phyloP scores from a whole-genome alignment of 2,888 invertebrate species.

The Eupithecia vulgata region DNA sequence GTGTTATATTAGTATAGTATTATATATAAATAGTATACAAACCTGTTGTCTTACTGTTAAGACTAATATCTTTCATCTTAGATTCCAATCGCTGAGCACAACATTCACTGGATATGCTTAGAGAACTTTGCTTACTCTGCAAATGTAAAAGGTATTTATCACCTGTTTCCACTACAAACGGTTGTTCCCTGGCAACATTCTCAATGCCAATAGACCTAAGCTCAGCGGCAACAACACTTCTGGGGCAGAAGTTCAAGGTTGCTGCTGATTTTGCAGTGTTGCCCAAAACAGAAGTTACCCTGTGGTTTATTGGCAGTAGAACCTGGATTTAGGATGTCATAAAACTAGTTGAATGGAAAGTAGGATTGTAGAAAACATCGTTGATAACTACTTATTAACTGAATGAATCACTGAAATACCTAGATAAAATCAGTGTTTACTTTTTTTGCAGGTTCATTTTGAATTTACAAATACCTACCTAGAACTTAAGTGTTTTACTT shows the following conservation, averaged over 20 bases:
- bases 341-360: conserved; percentile 73
- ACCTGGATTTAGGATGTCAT: conserved; percentile 55
- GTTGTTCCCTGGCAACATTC: conserved; percentile 69
- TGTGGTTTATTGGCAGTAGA: conserved; percentile 19
- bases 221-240: conserved; percentile 69
- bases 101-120: conserved; percentile 70
- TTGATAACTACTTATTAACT: conserved; percentile 66
- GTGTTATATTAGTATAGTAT: too few relatives aligned
- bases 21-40: too few relatives aligned
- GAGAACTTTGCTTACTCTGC: conserved; percentile 78
- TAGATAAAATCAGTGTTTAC: conserved; percentile 37
- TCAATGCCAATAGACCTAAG: conserved; percentile 75
- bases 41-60: conserved; percentile 74
- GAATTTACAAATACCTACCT: too few relatives aligned
- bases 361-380: conserved; percentile 70
- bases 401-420: conserved; percentile 75
- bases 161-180: conserved; percentile 46
- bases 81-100: conserved; percentile 67
- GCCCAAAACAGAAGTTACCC: background rate
- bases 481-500: too few relatives aligned
- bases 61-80: conserved; percentile 80
- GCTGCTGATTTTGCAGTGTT: conserved; percentile 38
- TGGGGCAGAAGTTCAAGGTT: conserved; percentile 51
- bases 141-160: conserved; percentile 66
- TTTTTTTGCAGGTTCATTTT: too few relatives aligned